Conservation (phyloP, 92 coral and sea anemone genomes). For the Parazoanthus darwini region DNA sequence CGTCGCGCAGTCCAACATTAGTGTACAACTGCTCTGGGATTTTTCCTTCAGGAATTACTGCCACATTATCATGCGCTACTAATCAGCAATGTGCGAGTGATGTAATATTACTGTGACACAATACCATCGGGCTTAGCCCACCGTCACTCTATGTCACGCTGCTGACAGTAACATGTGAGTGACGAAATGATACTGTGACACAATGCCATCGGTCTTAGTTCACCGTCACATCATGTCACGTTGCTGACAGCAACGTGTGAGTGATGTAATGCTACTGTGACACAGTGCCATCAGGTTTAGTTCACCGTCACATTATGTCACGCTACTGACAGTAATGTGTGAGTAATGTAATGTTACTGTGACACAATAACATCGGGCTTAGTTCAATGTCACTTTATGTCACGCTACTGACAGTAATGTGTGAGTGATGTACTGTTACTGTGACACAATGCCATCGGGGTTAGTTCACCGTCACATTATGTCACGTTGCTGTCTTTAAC, state of each 20-base stretch:
- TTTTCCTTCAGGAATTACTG: background rate
- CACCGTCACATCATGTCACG: background rate
- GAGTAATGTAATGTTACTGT: background rate
- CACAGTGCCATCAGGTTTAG: no score
- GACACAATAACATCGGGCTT: background rate
- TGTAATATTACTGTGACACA: background rate
- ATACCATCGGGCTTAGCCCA: no score
- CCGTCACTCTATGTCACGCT: background rate
- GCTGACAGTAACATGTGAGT: background rate
- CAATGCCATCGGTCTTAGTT: background rate
- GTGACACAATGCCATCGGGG: no score
- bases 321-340: background rate
- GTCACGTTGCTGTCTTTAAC: background rate
- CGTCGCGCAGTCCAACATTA: background rate
- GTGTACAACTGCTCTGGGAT: no score
- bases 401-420: no score
- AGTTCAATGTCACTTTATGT: background rate
- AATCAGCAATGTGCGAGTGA: background rate
- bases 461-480: background rate
- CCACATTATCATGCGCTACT: background rate
- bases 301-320: background rate
- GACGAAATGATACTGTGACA: background rate
- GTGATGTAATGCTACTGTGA: background rate
- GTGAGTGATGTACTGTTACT: background rate
- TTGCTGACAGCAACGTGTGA: no score